Base-by-base conservation (phyloP, 2,113 vertebrate genomes). In the Brachyhypopomus occidentalis region DNA sequence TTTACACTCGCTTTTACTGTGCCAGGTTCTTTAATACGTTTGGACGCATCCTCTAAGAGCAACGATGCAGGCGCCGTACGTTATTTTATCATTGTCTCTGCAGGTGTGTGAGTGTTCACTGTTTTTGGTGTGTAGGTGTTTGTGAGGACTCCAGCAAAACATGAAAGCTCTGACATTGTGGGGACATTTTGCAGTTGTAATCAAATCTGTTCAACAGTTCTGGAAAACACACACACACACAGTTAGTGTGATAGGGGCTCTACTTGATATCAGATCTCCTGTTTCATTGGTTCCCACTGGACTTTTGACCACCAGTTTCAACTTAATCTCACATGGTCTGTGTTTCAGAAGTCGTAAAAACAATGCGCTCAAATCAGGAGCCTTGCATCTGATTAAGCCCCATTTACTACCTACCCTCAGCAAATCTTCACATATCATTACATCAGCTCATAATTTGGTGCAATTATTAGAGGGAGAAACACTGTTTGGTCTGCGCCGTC, bases 371-470 rank as follows among this genome's bases (percentile, higher is more conserved):
- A 62, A 83, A 88, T 78, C 86, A 64, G 77, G 59, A 77, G 82
- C 77, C 67, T 75, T 81, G 79, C 76, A 90, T 93, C 89, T 91
- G 88, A 92, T 92, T 92, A 89, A 72, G 78, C 81, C 88, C 88
- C 87, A 90, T 91, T 74, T 87, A 86, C 90, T 91, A 89, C 89
- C 88, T 88, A 86, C 82, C 83, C 2, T 22, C 52, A 85, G 84
- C 45, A 56, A 77, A 86, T 84, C 84, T 63, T 76, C 71, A 82
- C 81, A 85, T 90, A 88, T 90, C 84, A 84, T 62, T 84, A 85
- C 80, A 81, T 58, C 85, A 77, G 85, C 70, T 87, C 84, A 88
- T 87, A 84, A 89, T 79, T 78, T 83, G 73, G 77, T 75, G 88
- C 86, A 87, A 91, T 90, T 90, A 89, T 23, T 75, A 66, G 81